Evolutionary conservation across 1,140 invertebrate species (phyloP).

Genomic region (Trichogramma pretiosum): DNA sequence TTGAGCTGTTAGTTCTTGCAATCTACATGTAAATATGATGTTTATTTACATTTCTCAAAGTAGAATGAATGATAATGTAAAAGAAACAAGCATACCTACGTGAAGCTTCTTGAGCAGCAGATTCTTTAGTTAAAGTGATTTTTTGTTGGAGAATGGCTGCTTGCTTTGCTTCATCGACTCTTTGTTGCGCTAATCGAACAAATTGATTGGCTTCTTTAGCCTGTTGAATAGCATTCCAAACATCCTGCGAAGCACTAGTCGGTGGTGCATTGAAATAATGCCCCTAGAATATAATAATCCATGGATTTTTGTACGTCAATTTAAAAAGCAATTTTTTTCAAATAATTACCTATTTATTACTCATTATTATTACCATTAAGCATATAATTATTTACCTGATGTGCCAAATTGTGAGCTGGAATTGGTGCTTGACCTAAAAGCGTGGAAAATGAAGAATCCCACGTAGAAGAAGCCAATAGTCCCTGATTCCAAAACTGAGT

Average conservation of each 20-base stretch:
- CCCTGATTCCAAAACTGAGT: conserved; percentile 27
- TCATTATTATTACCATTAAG: no score
- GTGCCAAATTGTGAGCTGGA: conserved; percentile 38
- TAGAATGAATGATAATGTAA: not conserved
- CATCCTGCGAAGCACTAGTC: conserved; percentile 35
- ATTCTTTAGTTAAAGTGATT: conserved; percentile 38
- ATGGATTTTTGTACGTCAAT: no score
- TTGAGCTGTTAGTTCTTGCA: conserved; percentile 37
- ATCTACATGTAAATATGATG: no score
- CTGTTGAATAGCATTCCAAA: conserved; percentile 36
- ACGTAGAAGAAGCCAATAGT: conserved; percentile 20
- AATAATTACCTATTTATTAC: no score
- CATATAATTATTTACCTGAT: no score
- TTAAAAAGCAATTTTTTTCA: no score
- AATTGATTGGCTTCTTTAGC: conserved; percentile 42
- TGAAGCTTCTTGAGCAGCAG: conserved; percentile 35
- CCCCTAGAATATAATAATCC: no score
- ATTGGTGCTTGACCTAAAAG: conserved; percentile 35
- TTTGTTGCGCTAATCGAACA: conserved; percentile 37
- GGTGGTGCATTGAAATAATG: no score
- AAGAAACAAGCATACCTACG: no score
- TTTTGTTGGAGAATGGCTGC: conserved; percentile 37
- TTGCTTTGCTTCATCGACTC: conserved; percentile 38
- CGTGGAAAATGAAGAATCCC: conserved; percentile 34
- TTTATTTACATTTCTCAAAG: not conserved